Conservation (phyloP, 2,113 vertebrate genomes). For the Cololabis saira region DNA sequence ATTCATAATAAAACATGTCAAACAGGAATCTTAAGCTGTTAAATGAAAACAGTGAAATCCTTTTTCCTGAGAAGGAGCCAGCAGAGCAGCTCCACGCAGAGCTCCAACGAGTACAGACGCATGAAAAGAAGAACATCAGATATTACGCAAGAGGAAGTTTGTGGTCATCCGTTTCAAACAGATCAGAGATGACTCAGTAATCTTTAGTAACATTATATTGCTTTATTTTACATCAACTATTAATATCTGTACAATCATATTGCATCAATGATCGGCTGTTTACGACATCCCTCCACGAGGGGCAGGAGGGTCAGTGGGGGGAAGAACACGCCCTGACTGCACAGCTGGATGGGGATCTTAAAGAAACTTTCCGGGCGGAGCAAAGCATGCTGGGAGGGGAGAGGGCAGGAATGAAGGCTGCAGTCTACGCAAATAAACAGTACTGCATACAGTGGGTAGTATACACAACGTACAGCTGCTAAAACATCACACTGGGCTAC, state of each 20-base stretch:
- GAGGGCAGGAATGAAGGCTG: conserved; percentile 63
- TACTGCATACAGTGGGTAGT: conserved; percentile 13
- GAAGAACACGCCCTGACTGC: conserved; percentile 31
- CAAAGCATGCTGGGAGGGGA: conserved; percentile 49
- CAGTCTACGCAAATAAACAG: conserved; percentile 59
- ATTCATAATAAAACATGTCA: too few species aligned
- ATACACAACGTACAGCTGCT: conserved; percentile 51
- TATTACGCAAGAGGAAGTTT: background rate
- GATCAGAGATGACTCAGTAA: background rate
- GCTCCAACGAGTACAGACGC: background rate
- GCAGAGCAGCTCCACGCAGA: background rate
- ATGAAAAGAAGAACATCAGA: background rate
- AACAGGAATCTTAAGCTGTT: too few species aligned
- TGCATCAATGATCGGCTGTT: conserved; percentile 19
- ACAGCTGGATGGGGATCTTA: conserved; percentile 46
- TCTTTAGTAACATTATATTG: background rate
- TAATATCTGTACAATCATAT: conserved; percentile 31
- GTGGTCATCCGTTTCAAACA: background rate
- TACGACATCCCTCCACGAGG: background rate
- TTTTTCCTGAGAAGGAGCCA: too few species aligned
- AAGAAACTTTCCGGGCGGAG: conserved; percentile 59
- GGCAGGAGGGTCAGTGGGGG: conserved; percentile 5
- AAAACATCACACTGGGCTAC: conserved; percentile 33
- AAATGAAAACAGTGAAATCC: too few species aligned
- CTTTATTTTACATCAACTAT: conserved; percentile 47